Evolutionary conservation across 2,797 vertebrate species (phyloP).

Genomic region (Orestias chungarensis): DNA sequence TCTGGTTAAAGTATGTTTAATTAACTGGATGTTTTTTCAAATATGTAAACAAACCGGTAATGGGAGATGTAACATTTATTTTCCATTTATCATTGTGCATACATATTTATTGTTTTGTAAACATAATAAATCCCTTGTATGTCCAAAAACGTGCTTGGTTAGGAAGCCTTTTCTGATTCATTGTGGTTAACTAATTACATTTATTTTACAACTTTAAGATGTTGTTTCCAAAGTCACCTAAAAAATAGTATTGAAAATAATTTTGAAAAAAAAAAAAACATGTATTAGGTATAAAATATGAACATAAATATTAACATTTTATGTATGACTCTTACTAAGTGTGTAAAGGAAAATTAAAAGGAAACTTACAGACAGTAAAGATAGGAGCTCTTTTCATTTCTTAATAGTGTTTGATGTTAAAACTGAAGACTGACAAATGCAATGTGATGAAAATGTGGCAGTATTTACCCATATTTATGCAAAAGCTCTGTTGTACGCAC

Average conservation of each 20-base stretch:
- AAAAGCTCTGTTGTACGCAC: conserved; percentile 15
- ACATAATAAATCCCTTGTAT: too few relatives aligned
- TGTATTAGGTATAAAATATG: not conserved
- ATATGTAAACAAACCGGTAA: not conserved
- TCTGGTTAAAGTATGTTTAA: not conserved
- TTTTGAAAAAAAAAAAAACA: not conserved
- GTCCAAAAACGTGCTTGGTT: too few relatives aligned
- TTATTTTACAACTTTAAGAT: not conserved
- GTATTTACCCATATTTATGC: conserved; percentile 34
- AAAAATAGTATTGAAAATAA: too few relatives aligned
- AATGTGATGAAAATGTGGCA: conserved; percentile 53
- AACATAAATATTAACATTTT: not conserved
- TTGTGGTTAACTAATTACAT: too few relatives aligned
- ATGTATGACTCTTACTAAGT: not conserved
- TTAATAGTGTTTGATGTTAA: conserved; percentile 17
- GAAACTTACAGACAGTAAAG: too few relatives aligned
- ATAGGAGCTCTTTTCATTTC: conserved; percentile 8
- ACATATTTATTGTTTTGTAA: too few relatives aligned
- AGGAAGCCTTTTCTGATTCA: too few relatives aligned
- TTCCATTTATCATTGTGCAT: not conserved
- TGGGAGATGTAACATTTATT: not conserved
- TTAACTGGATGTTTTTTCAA: not conserved
- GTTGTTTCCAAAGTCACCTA: too few relatives aligned
- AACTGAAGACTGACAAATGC: conserved; percentile 34
- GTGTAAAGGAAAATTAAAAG: not conserved